Conservation (phyloP, 2,888 invertebrate genomes). For the Trichogramma evanescens region DNA sequence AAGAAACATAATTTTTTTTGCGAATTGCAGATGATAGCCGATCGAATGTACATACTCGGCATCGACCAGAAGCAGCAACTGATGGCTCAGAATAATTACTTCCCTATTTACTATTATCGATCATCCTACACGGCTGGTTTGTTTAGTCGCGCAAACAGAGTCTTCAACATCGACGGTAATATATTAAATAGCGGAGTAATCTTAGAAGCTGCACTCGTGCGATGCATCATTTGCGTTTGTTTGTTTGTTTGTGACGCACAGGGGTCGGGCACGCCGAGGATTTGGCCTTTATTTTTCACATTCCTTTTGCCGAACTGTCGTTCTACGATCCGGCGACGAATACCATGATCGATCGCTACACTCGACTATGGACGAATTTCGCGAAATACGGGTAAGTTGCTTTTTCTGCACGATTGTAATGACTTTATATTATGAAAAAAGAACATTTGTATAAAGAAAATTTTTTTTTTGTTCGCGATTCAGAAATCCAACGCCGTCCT, state of each 20-base stretch:
- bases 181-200: no score
- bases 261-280: conserved; percentile 12
- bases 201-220: no score
- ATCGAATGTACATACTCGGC: conserved; percentile 5
- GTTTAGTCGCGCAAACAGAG: no score
- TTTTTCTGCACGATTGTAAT: no score
- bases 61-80: conserved; percentile 11
- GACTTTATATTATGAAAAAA: no score
- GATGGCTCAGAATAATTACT: not conserved
- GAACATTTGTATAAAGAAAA: no score
- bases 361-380: conserved; percentile 9
- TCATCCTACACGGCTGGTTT: not conserved
- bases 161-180: no score
- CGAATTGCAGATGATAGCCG: not conserved
- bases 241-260: not conserved
- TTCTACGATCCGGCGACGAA: not conserved
- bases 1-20: not conserved
- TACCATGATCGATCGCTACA: not conserved
- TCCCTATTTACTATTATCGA: conserved; percentile 13
- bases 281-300: conserved; percentile 7
- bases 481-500: no score
- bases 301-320: not conserved
- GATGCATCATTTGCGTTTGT: no score
- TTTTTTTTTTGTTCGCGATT: no score
- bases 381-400: conserved; percentile 11